These are phyloP conservation scores for Fulmarus glacialis DNA, from an alignment of 2,113 vertebrate genomes.

Conservation along the genomic window DNA sequence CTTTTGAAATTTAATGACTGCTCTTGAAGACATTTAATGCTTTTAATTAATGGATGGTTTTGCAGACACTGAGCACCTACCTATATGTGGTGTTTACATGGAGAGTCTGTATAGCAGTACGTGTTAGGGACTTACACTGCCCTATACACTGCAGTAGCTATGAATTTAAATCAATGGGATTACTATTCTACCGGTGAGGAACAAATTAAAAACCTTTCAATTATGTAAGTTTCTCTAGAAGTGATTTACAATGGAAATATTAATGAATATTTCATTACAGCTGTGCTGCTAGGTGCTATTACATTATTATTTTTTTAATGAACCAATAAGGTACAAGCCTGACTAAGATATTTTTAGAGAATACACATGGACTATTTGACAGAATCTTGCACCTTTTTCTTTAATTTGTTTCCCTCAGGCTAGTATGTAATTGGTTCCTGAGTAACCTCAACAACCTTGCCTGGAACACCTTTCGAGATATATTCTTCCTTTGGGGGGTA, in stretches of 20 bases:
- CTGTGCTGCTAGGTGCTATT: not conserved
- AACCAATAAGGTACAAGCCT: not conserved
- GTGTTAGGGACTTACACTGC: not conserved
- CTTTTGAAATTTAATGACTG: not conserved
- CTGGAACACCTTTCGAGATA: not conserved
- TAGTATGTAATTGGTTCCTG: constrained; percentile 6
- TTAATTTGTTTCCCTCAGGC: not conserved
- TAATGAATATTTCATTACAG: constrained; percentile 41
- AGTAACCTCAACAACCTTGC: constrained; percentile 36
- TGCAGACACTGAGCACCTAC: not conserved
- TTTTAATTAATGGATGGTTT: not conserved
- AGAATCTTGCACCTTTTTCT: constrained; percentile 6
- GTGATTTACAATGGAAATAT: constrained; percentile 12
- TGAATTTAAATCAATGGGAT: not conserved
- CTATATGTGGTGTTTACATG: not conserved
- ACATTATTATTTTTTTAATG: not conserved
- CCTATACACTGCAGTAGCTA: not conserved
- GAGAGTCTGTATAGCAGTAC: not conserved
- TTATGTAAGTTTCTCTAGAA: not conserved
- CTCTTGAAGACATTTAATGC: not conserved
- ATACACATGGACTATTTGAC: not conserved
- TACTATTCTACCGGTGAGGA: not conserved
- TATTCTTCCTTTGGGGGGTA: not conserved
- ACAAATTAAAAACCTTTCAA: not conserved
- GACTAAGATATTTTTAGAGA: constrained; percentile 18